These are phyloP conservation scores for Tinamus major DNA, from an alignment of 2,797 vertebrate genomes.

Conservation along the genomic window DNA sequence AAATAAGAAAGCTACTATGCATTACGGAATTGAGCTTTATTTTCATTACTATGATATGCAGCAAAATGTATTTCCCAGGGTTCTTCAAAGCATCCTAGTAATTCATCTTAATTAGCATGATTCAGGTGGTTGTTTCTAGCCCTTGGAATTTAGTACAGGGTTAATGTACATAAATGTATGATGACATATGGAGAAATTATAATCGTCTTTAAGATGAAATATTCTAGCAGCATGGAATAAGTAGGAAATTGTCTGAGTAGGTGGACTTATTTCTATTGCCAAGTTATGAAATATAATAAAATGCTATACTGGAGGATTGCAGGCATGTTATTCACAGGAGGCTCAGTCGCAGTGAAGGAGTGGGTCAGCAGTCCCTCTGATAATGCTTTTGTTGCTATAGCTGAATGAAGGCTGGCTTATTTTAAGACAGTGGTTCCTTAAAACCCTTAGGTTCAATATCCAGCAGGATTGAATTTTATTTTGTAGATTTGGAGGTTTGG, in stretches of 20 bases:
- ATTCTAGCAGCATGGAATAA: not conserved
- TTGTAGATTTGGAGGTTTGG: not conserved
- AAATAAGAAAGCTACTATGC: not conserved
- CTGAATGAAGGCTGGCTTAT: not conserved
- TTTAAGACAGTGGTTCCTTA: not conserved
- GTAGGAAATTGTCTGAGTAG: constrained; percentile 42
- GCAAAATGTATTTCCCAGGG: not conserved
- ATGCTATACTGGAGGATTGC: not conserved
- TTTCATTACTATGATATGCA: not conserved
- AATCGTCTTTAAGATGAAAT: constrained; percentile 30
- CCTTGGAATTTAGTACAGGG: constrained; percentile 34
- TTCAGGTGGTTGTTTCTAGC: constrained; percentile 36
- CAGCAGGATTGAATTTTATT: not conserved
- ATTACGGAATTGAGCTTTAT: not conserved
- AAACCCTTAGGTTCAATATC: not conserved
- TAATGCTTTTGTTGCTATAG: not conserved
- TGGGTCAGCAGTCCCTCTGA: not conserved
- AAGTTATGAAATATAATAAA: not conserved
- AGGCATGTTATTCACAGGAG: not conserved
- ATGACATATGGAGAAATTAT: constrained; percentile 39
- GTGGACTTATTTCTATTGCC: not conserved
- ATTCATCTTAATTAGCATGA: constrained; percentile 67
- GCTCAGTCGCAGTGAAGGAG: not conserved
- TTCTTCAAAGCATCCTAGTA: constrained; percentile 4
- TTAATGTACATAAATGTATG: constrained; percentile 54